These are phyloP conservation scores for Dusona sp. DNA, from an alignment of 2,888 invertebrate species.

Conservation along the genomic window DNA sequence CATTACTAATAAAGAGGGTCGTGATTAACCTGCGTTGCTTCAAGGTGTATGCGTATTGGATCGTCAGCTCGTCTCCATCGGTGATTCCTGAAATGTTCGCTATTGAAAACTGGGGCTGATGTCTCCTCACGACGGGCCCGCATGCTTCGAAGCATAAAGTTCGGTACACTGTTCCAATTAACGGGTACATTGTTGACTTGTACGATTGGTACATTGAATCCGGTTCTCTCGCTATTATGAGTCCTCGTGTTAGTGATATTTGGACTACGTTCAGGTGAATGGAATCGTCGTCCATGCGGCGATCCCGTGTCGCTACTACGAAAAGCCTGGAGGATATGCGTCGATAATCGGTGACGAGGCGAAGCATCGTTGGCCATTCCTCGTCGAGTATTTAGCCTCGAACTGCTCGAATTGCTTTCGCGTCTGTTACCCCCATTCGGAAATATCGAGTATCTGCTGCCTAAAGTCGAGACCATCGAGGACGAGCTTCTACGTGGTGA, in stretches of 20 bases:
- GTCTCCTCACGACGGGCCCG: slow-evolving; percentile 65
- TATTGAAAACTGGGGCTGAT: slow-evolving; percentile 51
- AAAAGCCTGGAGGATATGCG: too few species aligned
- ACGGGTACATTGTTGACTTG: slow-evolving; percentile 88
- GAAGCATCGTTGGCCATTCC: not conserved
- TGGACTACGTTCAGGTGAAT: not conserved
- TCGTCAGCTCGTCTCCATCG: slow-evolving; percentile 36
- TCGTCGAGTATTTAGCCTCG: not conserved
- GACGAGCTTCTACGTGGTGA: not conserved
- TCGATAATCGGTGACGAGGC: not conserved
- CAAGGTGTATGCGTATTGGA: not conserved
- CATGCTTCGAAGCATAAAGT: slow-evolving; percentile 16
- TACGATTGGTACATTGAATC: slow-evolving; percentile 86
- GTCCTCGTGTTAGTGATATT: not conserved
- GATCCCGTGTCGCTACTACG: not conserved
- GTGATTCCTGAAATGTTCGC: slow-evolving; percentile 39
- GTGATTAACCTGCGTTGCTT: not conserved
- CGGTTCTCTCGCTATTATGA: slow-evolving; percentile 59
- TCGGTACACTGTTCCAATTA: slow-evolving; percentile 75
- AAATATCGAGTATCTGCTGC: not conserved
- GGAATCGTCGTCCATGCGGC: not conserved
- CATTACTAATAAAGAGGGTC: not conserved
- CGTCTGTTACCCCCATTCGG: not conserved
- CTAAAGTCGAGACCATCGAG: not conserved
- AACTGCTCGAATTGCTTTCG: not conserved